Conservation (phyloP, 2,113 vertebrate genomes). For the Ochotona curzoniae region DNA sequence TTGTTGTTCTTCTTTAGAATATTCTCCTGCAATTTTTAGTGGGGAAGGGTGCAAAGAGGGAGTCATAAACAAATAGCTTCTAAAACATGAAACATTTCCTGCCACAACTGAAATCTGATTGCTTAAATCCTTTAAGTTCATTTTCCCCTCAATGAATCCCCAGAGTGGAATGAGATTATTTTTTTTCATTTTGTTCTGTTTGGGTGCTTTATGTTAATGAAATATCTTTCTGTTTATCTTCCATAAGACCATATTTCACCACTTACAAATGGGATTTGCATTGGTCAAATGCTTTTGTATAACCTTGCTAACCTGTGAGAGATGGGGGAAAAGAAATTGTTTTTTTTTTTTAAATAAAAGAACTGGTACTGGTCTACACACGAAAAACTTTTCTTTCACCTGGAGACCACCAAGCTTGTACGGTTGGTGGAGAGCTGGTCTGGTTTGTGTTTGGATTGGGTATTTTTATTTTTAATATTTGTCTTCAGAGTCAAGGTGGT, state of each 20-base stretch:
- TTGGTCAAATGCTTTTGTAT: slow-evolving; percentile 67
- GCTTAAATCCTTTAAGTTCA: slow-evolving; percentile 61
- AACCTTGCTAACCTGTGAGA: slow-evolving; percentile 61
- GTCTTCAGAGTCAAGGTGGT: slow-evolving; percentile 80
- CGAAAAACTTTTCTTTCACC: slow-evolving; percentile 65
- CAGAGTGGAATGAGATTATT: not conserved
- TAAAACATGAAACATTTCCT: not conserved
- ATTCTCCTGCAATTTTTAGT: not conserved
- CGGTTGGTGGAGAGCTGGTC: slow-evolving; percentile 60
- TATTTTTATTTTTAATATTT: slow-evolving; percentile 86
- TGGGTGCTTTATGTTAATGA: slow-evolving; percentile 46
- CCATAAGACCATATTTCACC: slow-evolving; percentile 59
- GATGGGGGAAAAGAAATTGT: not conserved
- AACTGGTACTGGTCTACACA: not conserved
- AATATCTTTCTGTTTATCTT: slow-evolving; percentile 65
- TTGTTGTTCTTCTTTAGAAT: not conserved
- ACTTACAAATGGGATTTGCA: slow-evolving; percentile 62
- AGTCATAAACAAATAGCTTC: not conserved
- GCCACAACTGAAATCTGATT: not conserved
- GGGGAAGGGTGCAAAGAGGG: fast-evolving
- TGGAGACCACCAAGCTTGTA: slow-evolving; percentile 79
- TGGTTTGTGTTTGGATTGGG: slow-evolving; percentile 80
- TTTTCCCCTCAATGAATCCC: slow-evolving; percentile 15
- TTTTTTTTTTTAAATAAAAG: not conserved
- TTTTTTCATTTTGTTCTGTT: not conserved